Evolutionary conservation across 1,140 invertebrate species (phyloP), one percentile per base, ranked within the genome.

Genomic region (Mylabris phalerata): DNA sequence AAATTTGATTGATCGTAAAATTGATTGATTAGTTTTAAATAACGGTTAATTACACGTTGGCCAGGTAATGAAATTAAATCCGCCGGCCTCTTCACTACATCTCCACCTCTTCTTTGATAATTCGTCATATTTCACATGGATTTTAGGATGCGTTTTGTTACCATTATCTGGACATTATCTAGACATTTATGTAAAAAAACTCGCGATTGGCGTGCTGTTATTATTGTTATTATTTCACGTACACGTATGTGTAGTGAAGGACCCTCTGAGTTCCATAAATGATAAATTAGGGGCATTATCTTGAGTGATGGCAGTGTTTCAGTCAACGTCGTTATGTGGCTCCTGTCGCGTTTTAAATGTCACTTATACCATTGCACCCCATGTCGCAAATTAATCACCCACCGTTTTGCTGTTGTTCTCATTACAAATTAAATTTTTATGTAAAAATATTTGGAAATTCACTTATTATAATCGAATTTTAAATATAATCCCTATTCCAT

Each of bases 291-390:
- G 61, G 58, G 59, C 57, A 66, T 66, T 66, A 66, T 66, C 61
- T 63, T 66, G 64, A 66, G 61, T 59, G 64, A 66, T 66, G 64
- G 61, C 61, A 66, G 56, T 57, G 54, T 66, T 66, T 66, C 61
- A 66, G 64, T 66, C 64, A 66, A 66, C 56, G 64, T 66, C 64
- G 57, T 51, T 62, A 56, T 55, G 64, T 60, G 61, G 61, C 64
- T 66, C 64, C 64, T 63, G 64, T 66, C 64, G 61, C 52, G 64
- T 65, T 65, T 63, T 62, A 62, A 65, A 65, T 62, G 61, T 60
- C 61, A 54, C 51, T 52, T 52, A 51, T 42, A 60, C 32, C 54
- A 55, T 46, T 49, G 56, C 47, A 59, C 55, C 64, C 64, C 59
- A 56, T 56, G 58, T 47, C 48, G 64, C 55, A 38, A 52, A 63